Percentiles rank a stretch among this genome's conserved stretches.
Conservation (phyloP, 2,888 invertebrate genomes). For the Sphecodes monilicornis region DNA sequence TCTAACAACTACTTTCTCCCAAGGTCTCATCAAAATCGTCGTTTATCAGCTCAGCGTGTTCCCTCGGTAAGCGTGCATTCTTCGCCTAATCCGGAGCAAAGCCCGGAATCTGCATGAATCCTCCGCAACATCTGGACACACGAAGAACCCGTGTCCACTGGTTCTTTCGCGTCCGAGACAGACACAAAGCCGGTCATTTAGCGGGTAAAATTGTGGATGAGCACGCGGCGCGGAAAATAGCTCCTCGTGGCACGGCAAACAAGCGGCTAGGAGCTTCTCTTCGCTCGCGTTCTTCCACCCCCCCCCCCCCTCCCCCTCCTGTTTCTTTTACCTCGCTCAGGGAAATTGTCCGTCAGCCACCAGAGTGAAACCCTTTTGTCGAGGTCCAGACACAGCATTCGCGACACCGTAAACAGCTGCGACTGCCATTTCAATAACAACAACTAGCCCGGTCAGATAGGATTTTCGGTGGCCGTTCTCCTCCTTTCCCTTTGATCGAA, state of each 20-base stretch:
- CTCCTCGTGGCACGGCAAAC: neutral
- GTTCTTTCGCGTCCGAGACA: neutral
- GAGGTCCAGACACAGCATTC: neutral
- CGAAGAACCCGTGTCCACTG: neutral
- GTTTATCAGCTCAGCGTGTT: too few relatives aligned
- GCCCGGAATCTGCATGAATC: neutral
- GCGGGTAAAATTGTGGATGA: neutral
- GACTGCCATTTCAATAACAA: slow-evolving; percentile 1
- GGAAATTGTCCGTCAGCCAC: neutral
- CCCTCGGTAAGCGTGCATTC: too few relatives aligned
- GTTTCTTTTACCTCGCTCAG: neutral
- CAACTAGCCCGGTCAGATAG: neutral
- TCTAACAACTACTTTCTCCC: too few relatives aligned
- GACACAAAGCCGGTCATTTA: neutral
- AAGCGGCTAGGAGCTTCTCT: too few relatives aligned
- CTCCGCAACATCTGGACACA: neutral
- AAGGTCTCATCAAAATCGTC: too few relatives aligned
- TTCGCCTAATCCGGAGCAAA: neutral
- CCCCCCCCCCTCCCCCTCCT: too few relatives aligned
- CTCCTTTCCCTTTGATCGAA: neutral
- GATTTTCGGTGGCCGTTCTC: neutral
- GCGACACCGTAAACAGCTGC: slow-evolving; percentile 1
- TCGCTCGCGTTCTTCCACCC: too few relatives aligned
- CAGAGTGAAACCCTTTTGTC: neutral
- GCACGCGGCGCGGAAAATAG: neutral